Conservation (phyloP, 2,797 vertebrate species). For the Pangasius krempfi region DNA sequence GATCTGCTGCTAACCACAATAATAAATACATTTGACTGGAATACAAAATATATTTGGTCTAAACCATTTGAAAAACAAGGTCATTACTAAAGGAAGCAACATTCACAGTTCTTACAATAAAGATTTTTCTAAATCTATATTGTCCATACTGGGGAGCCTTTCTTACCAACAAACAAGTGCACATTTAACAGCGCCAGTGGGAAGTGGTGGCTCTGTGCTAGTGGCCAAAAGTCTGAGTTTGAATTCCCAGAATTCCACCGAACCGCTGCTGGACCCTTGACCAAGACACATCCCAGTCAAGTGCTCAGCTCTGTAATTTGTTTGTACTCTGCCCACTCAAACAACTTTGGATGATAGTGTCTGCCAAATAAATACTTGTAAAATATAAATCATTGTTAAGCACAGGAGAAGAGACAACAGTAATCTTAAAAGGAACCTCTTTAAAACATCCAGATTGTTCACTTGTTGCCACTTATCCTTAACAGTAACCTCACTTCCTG, state of each 20-base stretch:
- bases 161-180: not conserved
- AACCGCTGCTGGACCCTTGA: not conserved
- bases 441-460: not conserved
- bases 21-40: constrained; percentile 28
- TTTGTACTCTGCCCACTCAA: not conserved
- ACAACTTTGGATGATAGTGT: not conserved
- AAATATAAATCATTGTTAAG: not conserved
- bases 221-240: not conserved
- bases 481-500: not conserved
- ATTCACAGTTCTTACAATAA: constrained; percentile 32
- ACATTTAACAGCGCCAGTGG: not conserved
- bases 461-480: not conserved
- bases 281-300: not conserved
- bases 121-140: not conserved
- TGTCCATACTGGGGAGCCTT: not conserved
- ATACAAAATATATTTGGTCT: constrained; percentile 25
- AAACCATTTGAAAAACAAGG: not conserved
- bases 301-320: not conserved
- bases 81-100: not conserved
- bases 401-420: too few species aligned
- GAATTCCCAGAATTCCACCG: not conserved
- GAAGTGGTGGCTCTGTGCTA: not conserved
- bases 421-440: not conserved
- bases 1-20: not conserved
- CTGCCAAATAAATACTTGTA: not conserved